phyloP scores from a whole-genome alignment of 37 sponge, comb jelly and placozoan species.

The Beroe ovata region DNA sequence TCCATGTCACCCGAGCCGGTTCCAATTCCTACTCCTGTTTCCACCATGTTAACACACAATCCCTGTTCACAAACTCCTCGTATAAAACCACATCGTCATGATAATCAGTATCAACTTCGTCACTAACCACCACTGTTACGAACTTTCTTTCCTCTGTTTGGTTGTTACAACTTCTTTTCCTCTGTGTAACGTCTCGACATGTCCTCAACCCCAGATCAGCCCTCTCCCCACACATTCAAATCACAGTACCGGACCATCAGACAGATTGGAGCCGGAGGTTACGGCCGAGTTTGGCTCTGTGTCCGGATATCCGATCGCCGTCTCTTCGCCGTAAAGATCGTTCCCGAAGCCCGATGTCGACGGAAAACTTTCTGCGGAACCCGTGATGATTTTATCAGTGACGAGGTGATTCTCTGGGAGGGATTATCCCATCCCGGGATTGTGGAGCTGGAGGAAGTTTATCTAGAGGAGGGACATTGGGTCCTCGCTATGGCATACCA shows the following conservation, averaged over 20 bases:
- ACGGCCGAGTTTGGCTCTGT: conserved; percentile 38
- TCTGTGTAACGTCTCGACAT: neutral
- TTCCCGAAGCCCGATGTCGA: conserved; percentile 21
- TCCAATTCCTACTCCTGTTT: neutral
- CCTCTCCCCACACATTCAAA: neutral
- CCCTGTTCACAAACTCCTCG: too few species aligned
- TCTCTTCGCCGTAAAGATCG: conserved; percentile 29
- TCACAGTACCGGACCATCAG: neutral
- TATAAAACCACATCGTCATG: too few species aligned
- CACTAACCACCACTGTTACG: neutral
- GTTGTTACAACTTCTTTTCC: neutral
- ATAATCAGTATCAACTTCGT: neutral
- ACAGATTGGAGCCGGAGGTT: conserved; percentile 28
- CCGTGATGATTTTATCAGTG: conserved; percentile 26
- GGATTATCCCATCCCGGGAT: conserved; percentile 9
- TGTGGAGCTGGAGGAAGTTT: conserved; percentile 34
- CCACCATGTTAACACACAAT: too few species aligned
- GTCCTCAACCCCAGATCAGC: neutral
- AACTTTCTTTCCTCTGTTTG: neutral
- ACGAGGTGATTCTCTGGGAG: conserved; percentile 67
- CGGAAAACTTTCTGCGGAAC: conserved; percentile 12
- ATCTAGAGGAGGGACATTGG: conserved; percentile 5
- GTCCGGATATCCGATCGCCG: neutral
- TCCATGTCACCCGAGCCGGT: neutral
- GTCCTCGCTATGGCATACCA: conserved; percentile 10